Base-by-base conservation (phyloP, 2,888 invertebrate species). In the Steromphala cineraria region DNA sequence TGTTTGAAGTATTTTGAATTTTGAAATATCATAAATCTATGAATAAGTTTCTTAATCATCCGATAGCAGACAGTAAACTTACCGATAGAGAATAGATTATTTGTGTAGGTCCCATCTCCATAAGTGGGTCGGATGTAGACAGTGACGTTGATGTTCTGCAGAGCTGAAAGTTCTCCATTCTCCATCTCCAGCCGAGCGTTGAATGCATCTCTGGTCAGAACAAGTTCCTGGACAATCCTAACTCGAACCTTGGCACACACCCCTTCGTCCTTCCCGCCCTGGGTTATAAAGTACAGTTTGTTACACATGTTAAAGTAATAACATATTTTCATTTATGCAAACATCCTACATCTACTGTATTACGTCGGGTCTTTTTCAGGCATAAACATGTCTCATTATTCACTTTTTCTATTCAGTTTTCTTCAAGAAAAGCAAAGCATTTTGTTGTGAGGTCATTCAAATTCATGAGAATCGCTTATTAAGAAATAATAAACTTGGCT, bases 201-300 rank as follows among this genome's bases (percentile, higher is more conserved):
- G 77, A 88, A 88, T 8, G 85, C 88, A 7, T 88, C 85, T 67
- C 88, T 75, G 19, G 85, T 86, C 5, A 88, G 79, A 10, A 86
- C 86, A 1, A 88, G 80, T 24, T 86, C 85, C 53, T 88, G 88
- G 1, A 85, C 79, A 80, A 88, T 87, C 7, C 84, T 53, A 2
- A 88, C 81, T 75, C 86, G 67, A 13, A 88, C 87, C 67, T 84
- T 82, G 17, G 88, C 88, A 77, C 88, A 88, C 0, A 87, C 85
- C n/a, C 84, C 85, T 7, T 82, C 83, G 28, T 85, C 84, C 40
- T 83, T 80, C 5, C 75, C 78, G 31, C 75, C 53, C 31, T 78
- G 67, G 52, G 21, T 15, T 53, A 76, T 24, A 15, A 5, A 13
- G 5, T 8, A 56, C 19, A 19, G 8, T n/a, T 21, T 19, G 8